Evolutionary conservation across 2,113 vertebrate species (phyloP).

Genomic region (Lophotis ruficrista): DNA sequence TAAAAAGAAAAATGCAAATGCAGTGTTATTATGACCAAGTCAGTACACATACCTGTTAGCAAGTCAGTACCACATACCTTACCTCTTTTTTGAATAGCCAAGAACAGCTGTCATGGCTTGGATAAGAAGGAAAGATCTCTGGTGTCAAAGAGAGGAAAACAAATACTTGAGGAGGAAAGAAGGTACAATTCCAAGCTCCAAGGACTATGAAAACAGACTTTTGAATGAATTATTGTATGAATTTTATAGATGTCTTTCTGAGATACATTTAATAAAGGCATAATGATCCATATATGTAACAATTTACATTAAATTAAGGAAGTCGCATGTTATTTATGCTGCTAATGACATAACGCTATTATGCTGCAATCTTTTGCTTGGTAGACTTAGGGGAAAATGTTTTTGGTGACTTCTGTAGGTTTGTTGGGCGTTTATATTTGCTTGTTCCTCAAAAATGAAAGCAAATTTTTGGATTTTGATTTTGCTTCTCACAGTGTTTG

Average conservation of each 20-base stretch:
- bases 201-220: neutral
- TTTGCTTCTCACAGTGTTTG: neutral
- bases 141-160: neutral
- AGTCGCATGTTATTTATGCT: neutral
- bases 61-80: neutral
- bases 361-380: neutral
- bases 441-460: neutral
- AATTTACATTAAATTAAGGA: neutral
- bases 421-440: neutral
- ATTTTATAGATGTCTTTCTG: neutral
- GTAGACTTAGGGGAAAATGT: neutral
- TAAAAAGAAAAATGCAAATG: neutral
- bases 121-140: neutral
- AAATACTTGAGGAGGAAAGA: neutral
- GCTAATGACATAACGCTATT: neutral
- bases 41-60: neutral
- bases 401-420: neutral
- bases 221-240: neutral
- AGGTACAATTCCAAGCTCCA: neutral
- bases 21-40: neutral
- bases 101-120: neutral
- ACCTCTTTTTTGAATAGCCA: neutral
- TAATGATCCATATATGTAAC: neutral
- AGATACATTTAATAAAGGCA: neutral
- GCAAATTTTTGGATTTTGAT: neutral